Conservation (phyloP, 2,888 invertebrate species). For the Lampropteryx suffumata region DNA sequence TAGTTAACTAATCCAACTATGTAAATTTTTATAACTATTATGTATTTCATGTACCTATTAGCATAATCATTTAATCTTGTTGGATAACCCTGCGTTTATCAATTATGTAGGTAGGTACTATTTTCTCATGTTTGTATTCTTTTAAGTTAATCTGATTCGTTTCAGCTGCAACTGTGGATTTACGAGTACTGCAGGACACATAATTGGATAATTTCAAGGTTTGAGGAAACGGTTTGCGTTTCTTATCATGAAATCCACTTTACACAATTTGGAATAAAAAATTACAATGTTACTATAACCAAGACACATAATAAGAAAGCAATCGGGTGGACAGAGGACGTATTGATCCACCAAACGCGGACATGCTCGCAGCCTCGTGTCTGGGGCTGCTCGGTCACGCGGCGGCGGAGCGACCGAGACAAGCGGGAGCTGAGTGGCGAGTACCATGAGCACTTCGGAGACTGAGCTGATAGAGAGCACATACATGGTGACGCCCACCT, state of each 20-base stretch:
- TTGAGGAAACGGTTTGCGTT: slow-evolving; percentile 62
- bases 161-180: slow-evolving; percentile 71
- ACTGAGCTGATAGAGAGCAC: slow-evolving; percentile 99
- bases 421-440: slow-evolving; percentile 79
- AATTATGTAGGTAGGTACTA: no score
- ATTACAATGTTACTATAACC: slow-evolving; percentile 28
- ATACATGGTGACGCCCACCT: slow-evolving; percentile 99
- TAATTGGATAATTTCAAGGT: slow-evolving; percentile 69
- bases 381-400: slow-evolving; percentile 81
- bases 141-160: no score
- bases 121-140: no score
- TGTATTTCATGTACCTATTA: no score
- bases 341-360: slow-evolving; percentile 76
- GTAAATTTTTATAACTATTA: no score
- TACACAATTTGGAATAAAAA: slow-evolving; percentile 39
- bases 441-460: slow-evolving; percentile 99
- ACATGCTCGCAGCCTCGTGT: slow-evolving; percentile 82
- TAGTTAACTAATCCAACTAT: no score
- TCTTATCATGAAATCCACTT: slow-evolving; percentile 70
- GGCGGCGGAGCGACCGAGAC: slow-evolving; percentile 70
- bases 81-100: no score
- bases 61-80: no score
- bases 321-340: slow-evolving; percentile 74
- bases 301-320: slow-evolving; percentile 78
- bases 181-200: slow-evolving; percentile 79